Base-by-base conservation (phyloP, 2,113 vertebrate species). In the Anguilla rostrata region DNA sequence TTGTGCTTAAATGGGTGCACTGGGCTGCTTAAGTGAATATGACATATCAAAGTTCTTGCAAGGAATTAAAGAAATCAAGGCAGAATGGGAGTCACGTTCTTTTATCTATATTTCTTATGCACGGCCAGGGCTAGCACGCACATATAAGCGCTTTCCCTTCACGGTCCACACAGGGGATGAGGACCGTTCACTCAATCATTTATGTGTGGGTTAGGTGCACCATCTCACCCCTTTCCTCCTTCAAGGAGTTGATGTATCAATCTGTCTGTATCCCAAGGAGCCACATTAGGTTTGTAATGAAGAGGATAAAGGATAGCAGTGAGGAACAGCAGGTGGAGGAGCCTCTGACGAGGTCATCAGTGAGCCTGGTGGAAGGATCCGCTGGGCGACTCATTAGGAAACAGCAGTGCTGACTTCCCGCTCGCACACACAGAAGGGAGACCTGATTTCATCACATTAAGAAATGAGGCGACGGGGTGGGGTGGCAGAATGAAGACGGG, bases 241-340 rank as follows among this genome's bases (percentile, higher is more conserved):
- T 84, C 53, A 80, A 63, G 49, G 11, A 80, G 75, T 46, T 63
- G 40, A 66, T 84, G 60, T 34, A 87, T 87, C 71, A 87, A 81
- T 49, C 82, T 84, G 78, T 63, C 20, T 80, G 56, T 78, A 39
- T 80, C 86, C 83, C 78, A 81, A 63, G 56, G 56, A 87, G 79
- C 78, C 78, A 49, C 16, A 87, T 87, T 87, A 87, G 22, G 78
- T n/a, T 84, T 56, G 34, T 84, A 84, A 84, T 87, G 83, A 87
- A 87, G 83, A 81, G 86, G 60, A 84, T 80, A 81, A 43, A 71
- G 75, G 39, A 80, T 49, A 63, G 53, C n/a, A 5, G 71, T 6
- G 8, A 41, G 63, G 2, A 83, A 11, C 34, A 75, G 60, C 60
- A 26, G n/a, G 82, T n/a, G 71, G n/a, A 75, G 26, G n/a, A 75